Evolutionary conservation across 2,888 invertebrate species (phyloP), one percentile per base, ranked within the genome.

Genomic region (Melanotus villosus): DNA sequence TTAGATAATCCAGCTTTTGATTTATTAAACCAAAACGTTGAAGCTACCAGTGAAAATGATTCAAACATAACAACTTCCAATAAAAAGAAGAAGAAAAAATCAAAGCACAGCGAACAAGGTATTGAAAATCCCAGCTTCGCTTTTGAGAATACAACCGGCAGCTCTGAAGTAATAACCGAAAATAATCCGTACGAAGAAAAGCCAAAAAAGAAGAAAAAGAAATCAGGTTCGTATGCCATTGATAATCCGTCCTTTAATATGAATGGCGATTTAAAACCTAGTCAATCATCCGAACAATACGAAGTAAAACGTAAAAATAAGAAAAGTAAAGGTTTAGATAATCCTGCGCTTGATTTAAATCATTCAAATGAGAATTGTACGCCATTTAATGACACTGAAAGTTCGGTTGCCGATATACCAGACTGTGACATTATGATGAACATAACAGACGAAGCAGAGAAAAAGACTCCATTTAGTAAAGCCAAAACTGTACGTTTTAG

Each of bases 401-500:
- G 19, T 18, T 75, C 76, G 6, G 62, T 54, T 30, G 78, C 76
- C 68, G 71, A 62, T 2, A 47, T 50, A 38, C 9, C 26, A 19
- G 52, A 54, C 7, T 66, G 65, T 23, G 75, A 75, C 43, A 58
- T 74, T 2, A 73, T 73, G 38, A 59, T 75, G 34, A 75, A 75
- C 56, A 70, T 74, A 0, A 47, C 58, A 10, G 59, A 56, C 4
- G 63, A 73, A n/a, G 73, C 71, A n/a, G 34, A n/a, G 10, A 56
- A 36, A 36, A n/a, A 10, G 1, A 50, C 26, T 9, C 26, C 26
- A 14, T 18, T 3, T 7, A 26, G 10, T 18, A 38, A 12, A 14
- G 10, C 21, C 23, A 78, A 74, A 60, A 76, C 70, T 32, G 77
- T 82, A 0, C 75, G 81, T 50, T 82, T 82, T 66, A 82, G 78